Evolutionary conservation across 2,113 vertebrate species (phyloP).

Genomic region (Ranitomeya variabilis): DNA sequence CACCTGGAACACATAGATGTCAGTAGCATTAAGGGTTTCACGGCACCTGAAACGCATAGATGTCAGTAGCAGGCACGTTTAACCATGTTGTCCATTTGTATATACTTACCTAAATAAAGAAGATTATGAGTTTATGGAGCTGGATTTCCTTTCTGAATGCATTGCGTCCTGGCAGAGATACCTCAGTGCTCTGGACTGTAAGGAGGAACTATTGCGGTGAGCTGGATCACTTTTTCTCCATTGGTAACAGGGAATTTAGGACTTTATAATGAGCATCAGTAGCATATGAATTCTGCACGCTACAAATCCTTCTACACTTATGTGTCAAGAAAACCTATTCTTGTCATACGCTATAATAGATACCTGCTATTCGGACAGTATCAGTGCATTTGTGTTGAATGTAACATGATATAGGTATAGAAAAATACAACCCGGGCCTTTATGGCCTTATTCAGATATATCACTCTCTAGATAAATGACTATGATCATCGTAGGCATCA

Average conservation of each 20-base stretch:
- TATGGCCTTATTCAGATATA: slow-evolving; percentile 10
- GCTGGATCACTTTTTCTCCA: neutral
- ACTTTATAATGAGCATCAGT: neutral
- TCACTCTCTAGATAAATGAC: slow-evolving; percentile 17
- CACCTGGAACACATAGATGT: too few species aligned
- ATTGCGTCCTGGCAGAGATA: too few species aligned
- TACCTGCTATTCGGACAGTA: neutral
- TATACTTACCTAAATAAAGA: too few species aligned
- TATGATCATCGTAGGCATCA: slow-evolving; percentile 41
- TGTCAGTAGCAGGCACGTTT: too few species aligned
- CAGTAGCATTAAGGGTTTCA: too few species aligned
- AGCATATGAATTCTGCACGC: neutral
- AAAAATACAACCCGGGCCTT: neutral
- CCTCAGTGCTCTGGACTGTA: too few species aligned
- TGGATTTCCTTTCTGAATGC: too few species aligned
- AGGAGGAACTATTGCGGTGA: too few species aligned
- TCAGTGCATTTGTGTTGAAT: neutral
- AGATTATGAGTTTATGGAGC: too few species aligned
- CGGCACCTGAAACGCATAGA: too few species aligned
- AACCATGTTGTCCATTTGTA: too few species aligned
- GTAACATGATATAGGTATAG: neutral
- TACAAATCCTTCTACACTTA: neutral
- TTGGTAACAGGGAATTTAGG: neutral
- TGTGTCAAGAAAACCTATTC: neutral
- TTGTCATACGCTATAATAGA: neutral